These are phyloP conservation scores for Ischnura elegans DNA, from an alignment of 2,888 invertebrate species.

Conservation along the genomic window DNA sequence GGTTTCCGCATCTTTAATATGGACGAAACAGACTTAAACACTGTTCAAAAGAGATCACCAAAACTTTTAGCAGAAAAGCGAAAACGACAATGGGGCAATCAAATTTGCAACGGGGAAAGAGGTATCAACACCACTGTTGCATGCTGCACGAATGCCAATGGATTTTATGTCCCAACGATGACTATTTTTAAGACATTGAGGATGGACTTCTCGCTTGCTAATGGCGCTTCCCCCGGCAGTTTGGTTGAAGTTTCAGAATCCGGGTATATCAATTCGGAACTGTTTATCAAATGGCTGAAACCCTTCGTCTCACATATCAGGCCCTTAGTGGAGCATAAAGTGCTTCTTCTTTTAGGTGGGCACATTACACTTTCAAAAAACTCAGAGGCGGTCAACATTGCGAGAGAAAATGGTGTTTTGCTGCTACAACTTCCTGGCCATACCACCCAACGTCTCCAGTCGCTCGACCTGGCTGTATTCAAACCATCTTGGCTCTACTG, in stretches of 20 bases:
- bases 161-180: conserved; percentile 71
- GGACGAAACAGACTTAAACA: conserved; percentile 33
- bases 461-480: conserved; percentile 60
- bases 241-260: conserved; percentile 67
- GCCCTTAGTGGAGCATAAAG: conserved; percentile 51
- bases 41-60: background rate
- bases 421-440: conserved; percentile 68
- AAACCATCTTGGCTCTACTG: conserved; percentile 68
- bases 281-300: conserved; percentile 68
- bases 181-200: conserved; percentile 68
- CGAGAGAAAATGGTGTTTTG: conserved; percentile 61
- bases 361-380: conserved; percentile 68
- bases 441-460: conserved; percentile 69
- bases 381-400: conserved; percentile 65
- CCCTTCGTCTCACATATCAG: conserved; percentile 15
- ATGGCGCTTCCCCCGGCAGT: conserved; percentile 69
- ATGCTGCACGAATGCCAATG: conserved; percentile 70
- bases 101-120: conserved; percentile 70
- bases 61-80: conserved; percentile 9
- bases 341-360: conserved; percentile 68
- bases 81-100: conserved; percentile 23
- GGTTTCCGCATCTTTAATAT: conserved; percentile 53
- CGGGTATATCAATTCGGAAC: conserved; percentile 68
- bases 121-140: conserved; percentile 73
- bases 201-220: conserved; percentile 68